Evolutionary conservation across 1,140 invertebrate genomes (phyloP).

Genomic region (Armadillidium nasatum): DNA sequence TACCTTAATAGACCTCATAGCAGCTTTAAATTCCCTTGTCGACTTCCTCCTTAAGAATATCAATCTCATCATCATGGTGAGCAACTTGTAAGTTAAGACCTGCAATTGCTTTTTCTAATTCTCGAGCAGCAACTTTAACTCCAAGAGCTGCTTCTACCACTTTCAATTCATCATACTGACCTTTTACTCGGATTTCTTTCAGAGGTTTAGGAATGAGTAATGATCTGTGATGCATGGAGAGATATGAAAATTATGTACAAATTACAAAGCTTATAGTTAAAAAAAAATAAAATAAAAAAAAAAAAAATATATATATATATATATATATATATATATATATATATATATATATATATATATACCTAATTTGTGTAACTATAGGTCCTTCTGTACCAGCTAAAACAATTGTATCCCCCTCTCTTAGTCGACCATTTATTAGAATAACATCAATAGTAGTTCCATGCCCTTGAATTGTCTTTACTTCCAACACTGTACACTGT

Average conservation of each 20-base stretch:
- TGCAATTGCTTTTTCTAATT: slow-evolving; percentile 95
- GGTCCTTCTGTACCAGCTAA: slow-evolving; percentile 96
- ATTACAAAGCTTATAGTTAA: too few species aligned
- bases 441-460: slow-evolving; percentile 99
- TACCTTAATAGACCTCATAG: slow-evolving; percentile 29
- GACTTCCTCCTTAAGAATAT: slow-evolving; percentile 57
- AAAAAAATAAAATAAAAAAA: neutral
- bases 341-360: neutral
- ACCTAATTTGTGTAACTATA: slow-evolving; percentile 86
- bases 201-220: slow-evolving; percentile 96
- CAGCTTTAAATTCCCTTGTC: slow-evolving; percentile 23
- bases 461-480: slow-evolving; percentile 93
- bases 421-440: slow-evolving; percentile 88
- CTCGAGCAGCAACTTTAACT: slow-evolving; percentile 96
- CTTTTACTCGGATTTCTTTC: slow-evolving; percentile 96
- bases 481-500: slow-evolving; percentile 87
- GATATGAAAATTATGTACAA: neutral
- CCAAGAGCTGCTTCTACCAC: slow-evolving; percentile 94
- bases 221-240: slow-evolving; percentile 57
- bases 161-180: slow-evolving; percentile 91
- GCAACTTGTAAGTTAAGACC: slow-evolving; percentile 76
- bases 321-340: neutral
- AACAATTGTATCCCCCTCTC: slow-evolving; percentile 89
- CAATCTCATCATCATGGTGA: slow-evolving; percentile 87
- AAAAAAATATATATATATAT: neutral